Percentiles rank a stretch among this genome's conserved stretches.
Conservation (phyloP, 2,888 invertebrate species). For the Podabrus alpinus region DNA sequence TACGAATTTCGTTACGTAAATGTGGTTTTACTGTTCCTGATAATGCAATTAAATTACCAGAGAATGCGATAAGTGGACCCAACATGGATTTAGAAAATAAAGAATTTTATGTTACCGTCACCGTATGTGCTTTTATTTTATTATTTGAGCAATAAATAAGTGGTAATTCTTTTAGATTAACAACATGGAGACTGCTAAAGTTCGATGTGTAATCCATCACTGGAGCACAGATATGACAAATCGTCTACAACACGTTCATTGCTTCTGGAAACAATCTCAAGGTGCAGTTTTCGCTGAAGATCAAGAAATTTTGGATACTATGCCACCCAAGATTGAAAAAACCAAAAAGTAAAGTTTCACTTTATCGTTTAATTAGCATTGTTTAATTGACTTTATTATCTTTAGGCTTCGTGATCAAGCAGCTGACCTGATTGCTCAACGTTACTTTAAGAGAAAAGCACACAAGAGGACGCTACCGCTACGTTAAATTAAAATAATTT, state of each 20-base stretch:
- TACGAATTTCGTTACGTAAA: conserved; percentile 76
- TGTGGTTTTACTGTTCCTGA: conserved; percentile 73
- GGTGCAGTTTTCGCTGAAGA: conserved; percentile 66
- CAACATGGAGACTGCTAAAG: conserved; percentile 70
- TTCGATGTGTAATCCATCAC: conserved; percentile 79
- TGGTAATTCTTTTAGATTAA: conserved; percentile 66
- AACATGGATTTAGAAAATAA: conserved; percentile 78
- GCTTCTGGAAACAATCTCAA: conserved; percentile 62
- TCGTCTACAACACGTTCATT: conserved; percentile 59
- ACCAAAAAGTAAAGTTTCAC: background rate
- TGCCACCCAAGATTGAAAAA: conserved; percentile 32
- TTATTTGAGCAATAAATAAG: background rate
- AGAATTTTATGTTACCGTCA: conserved; percentile 79
- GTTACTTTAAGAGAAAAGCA: background rate
- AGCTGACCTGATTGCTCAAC: background rate
- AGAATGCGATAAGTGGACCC: conserved; percentile 76
- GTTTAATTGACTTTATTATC: background rate
- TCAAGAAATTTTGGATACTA: conserved; percentile 36
- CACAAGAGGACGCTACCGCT: background rate
- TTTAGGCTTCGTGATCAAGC: background rate
- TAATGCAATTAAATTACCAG: conserved; percentile 75
- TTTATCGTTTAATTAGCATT: background rate
- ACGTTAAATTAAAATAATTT: background rate
- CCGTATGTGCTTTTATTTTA: conserved; percentile 55
- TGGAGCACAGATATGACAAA: conserved; percentile 70